Evolutionary conservation across 2,888 invertebrate genomes (phyloP), one percentile per base, ranked within the genome.

Genomic region (Latrodectus hesperus): DNA sequence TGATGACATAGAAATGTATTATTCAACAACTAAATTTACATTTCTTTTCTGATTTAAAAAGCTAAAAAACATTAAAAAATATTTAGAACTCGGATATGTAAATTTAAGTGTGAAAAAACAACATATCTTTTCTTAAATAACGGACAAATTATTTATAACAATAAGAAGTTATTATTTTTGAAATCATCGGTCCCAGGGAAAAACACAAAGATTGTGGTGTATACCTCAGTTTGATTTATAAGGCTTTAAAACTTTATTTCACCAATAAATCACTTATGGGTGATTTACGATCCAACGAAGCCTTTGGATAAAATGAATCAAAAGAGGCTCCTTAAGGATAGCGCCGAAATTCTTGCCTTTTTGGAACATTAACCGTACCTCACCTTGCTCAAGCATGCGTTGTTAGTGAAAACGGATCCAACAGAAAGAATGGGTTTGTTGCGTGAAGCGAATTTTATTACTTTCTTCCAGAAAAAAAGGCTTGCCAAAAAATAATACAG

Each of bases 351-450:
- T 16, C 73, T 49, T 65, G 60, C 17, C 14, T 68, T 55, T 68
- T 68, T 52, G 9, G 79, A 75, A 78, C 73, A 53, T 73, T 72
- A 84, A 80, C 76, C 77, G 82, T 26, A 51, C 38, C 80, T 80
- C 75, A 70, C 53, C 70, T 80, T 78, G 68, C 71, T 49, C 64
- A 81, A 22, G 86, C 86, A 82, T 77, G 86, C 81, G 65, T 81
- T 67, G 49, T 16, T 64, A 86, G 85, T 86, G 80, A 86, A 86
- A 86, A 86, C 86, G 72, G 68, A 72, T 73, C n/a, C 14, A 60
- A 17, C 14, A 78, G 51, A 85, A 86, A 80, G 85, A 64, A 49
- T n/a, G 12, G 38, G 51, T n/a, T n/a, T 60, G 71, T 51, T 49
- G 77, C 76, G 77, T 77, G 81, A 72, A 87, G 55, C 76, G 55